Conservation (phyloP, 2,888 invertebrate genomes). For the Tipula confusa region DNA sequence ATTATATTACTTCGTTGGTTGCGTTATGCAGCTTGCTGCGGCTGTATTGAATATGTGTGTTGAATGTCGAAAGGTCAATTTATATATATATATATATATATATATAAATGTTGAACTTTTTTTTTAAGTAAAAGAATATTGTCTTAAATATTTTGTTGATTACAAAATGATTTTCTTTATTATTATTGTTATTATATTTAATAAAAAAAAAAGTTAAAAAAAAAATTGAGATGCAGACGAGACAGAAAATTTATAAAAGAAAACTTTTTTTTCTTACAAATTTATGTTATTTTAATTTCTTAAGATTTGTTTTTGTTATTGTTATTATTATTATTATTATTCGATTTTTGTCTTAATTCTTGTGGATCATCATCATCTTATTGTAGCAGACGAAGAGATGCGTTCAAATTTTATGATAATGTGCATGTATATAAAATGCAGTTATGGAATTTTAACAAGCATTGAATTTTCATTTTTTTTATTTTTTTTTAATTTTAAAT, state of each 20-base stretch:
- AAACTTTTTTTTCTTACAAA: not conserved
- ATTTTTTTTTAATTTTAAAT: not conserved
- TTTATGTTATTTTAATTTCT: slow-evolving; percentile 20
- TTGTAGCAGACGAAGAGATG: not conserved
- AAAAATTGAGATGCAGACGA: slow-evolving; percentile 13
- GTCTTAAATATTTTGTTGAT: slow-evolving; percentile 25
- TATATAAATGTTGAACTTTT: not conserved
- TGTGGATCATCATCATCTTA: not conserved
- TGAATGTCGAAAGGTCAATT: slow-evolving; percentile 12
- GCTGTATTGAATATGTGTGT: not conserved
- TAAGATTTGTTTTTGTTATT: not conserved
- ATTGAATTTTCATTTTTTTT: not conserved
- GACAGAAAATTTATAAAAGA: not conserved
- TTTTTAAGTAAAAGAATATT: not conserved
- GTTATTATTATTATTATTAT: not conserved
- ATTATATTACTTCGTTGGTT: slow-evolving; percentile 1
- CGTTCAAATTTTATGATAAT: not conserved
- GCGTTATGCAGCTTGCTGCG: not conserved
- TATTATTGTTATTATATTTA: slow-evolving; percentile 9
- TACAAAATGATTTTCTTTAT: slow-evolving; percentile 20
- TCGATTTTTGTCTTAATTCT: not conserved
- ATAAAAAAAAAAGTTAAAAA: not conserved
- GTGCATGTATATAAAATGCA: not conserved
- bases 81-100: not conserved
- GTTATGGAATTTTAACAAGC: not conserved